Conservation (phyloP, 2,113 vertebrate genomes). For the Mesitornis unicolor region DNA sequence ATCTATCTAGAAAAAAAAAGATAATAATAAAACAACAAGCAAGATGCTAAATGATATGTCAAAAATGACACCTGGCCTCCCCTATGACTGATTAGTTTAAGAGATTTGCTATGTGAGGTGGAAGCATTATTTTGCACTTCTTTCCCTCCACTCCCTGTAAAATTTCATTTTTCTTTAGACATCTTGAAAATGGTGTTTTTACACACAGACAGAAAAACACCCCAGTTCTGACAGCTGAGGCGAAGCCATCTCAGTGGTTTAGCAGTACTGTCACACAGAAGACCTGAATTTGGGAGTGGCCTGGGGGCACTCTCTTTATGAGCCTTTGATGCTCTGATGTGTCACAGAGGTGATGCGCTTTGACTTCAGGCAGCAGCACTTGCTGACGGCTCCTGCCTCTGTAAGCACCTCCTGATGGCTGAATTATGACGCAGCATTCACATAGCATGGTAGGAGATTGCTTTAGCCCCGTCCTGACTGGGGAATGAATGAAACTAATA, state of each 20-base stretch:
- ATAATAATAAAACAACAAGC: slow-evolving; percentile 48
- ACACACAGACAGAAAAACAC: slow-evolving; percentile 34
- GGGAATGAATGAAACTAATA: background rate
- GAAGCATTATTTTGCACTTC: slow-evolving; percentile 30
- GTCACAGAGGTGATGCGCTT: slow-evolving; percentile 53
- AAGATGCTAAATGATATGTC: slow-evolving; percentile 73
- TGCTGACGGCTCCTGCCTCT: slow-evolving; percentile 23
- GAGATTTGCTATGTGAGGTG: slow-evolving; percentile 62
- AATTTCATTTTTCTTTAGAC: background rate
- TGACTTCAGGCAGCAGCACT: slow-evolving; percentile 2
- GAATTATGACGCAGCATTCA: slow-evolving; percentile 27
- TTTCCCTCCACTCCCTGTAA: background rate
- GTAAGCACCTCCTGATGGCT: slow-evolving; percentile 31
- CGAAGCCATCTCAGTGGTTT: slow-evolving; percentile 32
- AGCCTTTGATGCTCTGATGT: slow-evolving; percentile 56
- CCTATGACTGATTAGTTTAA: slow-evolving; percentile 73
- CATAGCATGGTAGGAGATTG: background rate
- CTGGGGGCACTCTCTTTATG: slow-evolving; percentile 53
- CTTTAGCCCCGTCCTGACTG: background rate
- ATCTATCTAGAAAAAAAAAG: slow-evolving; percentile 35
- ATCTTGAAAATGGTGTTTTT: slow-evolving; percentile 59
- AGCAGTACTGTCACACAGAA: slow-evolving; percentile 25
- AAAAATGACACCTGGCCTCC: slow-evolving; percentile 73
- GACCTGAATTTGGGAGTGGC: slow-evolving; percentile 57
- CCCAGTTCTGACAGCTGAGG: slow-evolving; percentile 59